phyloP scores from a whole-genome alignment of 2,113 vertebrate species.

The Paratilapia polleni region DNA sequence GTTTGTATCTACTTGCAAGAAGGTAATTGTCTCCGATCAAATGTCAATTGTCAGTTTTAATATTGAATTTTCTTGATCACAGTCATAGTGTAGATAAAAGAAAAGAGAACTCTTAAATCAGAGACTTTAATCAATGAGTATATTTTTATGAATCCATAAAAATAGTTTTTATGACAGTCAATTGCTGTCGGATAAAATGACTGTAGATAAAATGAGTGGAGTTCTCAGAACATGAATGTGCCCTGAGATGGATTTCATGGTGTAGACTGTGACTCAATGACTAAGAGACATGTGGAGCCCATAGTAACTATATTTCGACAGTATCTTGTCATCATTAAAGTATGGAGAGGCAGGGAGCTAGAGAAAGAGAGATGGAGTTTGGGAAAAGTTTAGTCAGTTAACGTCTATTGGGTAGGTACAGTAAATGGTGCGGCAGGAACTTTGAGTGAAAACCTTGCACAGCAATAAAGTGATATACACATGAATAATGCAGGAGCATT shows the following conservation, averaged over 20 bases:
- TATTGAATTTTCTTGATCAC: background rate
- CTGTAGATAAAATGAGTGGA: background rate
- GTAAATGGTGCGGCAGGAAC: conserved; percentile 70
- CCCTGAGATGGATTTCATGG: background rate
- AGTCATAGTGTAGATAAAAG: background rate
- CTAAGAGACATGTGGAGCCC: background rate
- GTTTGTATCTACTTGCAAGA: background rate
- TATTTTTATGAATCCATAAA: conserved; percentile 9
- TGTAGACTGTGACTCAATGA: background rate
- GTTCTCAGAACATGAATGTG: background rate
- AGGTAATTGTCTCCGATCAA: background rate
- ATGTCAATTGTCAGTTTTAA: background rate
- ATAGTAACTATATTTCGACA: background rate
- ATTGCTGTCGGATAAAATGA: background rate
- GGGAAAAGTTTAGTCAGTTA: conserved; percentile 59
- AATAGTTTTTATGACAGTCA: background rate
- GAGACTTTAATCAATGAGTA: background rate
- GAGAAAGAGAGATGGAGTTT: conserved; percentile 19
- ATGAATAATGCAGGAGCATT: conserved; percentile 83
- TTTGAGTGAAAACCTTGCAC: conserved; percentile 78
- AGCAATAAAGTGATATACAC: conserved; percentile 82
- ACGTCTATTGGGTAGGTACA: conserved; percentile 53
- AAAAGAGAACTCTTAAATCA: background rate
- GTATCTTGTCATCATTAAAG: conserved; percentile 37
- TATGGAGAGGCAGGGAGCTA: background rate